phyloP scores from a whole-genome alignment of 2,113 vertebrate species.

The Hypanus sabinus region DNA sequence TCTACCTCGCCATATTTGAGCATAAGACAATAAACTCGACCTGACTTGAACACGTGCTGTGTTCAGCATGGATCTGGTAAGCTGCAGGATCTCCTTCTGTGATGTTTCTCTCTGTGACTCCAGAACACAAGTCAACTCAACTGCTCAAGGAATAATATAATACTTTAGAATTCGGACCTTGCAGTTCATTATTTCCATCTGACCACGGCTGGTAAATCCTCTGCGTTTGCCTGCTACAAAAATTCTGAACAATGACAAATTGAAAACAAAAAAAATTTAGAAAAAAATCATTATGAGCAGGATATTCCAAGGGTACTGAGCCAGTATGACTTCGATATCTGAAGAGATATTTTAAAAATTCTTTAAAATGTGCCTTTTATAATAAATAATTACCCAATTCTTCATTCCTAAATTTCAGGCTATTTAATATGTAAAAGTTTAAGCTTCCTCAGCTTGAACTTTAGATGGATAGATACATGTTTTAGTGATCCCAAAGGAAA shows the following conservation, averaged over 20 bases:
- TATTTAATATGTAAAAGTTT: neutral
- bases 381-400: neutral
- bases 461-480: no score
- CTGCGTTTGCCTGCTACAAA: neutral
- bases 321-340: neutral
- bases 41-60: no score
- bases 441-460: neutral
- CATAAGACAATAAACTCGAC: no score
- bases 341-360: neutral
- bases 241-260: neutral
- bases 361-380: neutral
- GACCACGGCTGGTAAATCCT: neutral
- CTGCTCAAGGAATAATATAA: neutral
- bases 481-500: no score
- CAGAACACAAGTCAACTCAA: neutral
- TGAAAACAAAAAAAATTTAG: neutral
- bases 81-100: no score
- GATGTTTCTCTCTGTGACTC: no score
- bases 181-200: neutral
- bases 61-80: no score
- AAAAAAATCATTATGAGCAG: neutral
- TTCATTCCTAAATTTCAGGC: neutral
- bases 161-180: neutral
- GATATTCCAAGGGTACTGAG: neutral
- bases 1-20: no score